Evolutionary conservation across 2,888 invertebrate species (phyloP).

Genomic region (Crepidodera aurea): DNA sequence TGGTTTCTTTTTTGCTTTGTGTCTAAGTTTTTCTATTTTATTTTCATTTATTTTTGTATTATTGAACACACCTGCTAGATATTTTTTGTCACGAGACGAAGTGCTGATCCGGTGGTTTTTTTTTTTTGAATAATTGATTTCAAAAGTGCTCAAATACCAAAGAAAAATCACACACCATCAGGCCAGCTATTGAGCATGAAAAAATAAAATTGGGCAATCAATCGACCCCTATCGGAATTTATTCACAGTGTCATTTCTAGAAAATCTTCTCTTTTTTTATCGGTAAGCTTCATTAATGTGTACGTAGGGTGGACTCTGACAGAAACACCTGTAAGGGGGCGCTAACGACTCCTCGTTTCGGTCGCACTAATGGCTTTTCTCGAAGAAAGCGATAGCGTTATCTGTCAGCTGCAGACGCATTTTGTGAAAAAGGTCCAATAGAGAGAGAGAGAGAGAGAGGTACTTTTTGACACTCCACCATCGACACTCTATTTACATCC

Average conservation of each 20-base stretch:
- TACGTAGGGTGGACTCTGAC: conserved; percentile 49
- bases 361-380: conserved; percentile 57
- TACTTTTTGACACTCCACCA: conserved; percentile 37
- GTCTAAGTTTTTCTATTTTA: too few relatives aligned
- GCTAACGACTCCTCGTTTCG: conserved; percentile 57
- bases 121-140: too few relatives aligned
- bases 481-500: conserved; percentile 45
- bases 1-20: too few relatives aligned
- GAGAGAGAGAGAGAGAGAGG: conserved; percentile 29
- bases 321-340: conserved; percentile 57
- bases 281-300: conserved; percentile 51
- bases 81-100: too few relatives aligned
- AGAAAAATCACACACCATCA: too few relatives aligned
- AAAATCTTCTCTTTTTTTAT: conserved; percentile 5
- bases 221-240: conserved; percentile 11
- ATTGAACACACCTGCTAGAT: too few relatives aligned
- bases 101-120: too few relatives aligned
- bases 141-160: too few relatives aligned
- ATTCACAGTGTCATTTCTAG: conserved; percentile 5
- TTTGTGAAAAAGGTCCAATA: conserved; percentile 46
- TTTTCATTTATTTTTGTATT: too few relatives aligned
- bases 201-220: conserved; percentile 17
- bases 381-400: conserved; percentile 57
- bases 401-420: conserved; percentile 59
- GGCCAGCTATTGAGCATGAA: neutral